Percentiles rank a stretch among this genome's conserved stretches.
phyloP scores from a whole-genome alignment of 2,797 vertebrate species.

The Siniperca scherzeri region DNA sequence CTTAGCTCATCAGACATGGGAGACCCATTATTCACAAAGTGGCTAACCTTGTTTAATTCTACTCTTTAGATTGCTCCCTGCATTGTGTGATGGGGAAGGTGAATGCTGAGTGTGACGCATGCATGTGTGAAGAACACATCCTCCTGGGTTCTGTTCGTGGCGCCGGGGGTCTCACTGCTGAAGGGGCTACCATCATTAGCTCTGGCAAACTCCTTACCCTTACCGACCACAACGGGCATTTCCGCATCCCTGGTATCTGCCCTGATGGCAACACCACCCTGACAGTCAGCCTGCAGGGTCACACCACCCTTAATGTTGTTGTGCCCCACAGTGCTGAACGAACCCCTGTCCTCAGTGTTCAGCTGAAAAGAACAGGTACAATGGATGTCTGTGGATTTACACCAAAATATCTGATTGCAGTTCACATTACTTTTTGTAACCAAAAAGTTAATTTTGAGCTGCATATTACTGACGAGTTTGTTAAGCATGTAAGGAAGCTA shows the following conservation, averaged over 20 bases:
- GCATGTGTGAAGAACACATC: conserved; percentile 92
- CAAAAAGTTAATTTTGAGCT: neutral
- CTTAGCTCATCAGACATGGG: neutral
- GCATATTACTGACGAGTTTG: neutral
- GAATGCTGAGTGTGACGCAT: conserved; percentile 92
- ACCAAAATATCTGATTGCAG: neutral
- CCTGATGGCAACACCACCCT: conserved; percentile 91
- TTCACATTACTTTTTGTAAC: neutral
- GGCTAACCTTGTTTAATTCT: neutral
- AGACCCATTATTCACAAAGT: neutral
- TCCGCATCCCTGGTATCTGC: conserved; percentile 92
- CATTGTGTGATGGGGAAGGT: conserved; percentile 90
- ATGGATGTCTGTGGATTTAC: neutral
- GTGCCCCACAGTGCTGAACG: conserved; percentile 84
- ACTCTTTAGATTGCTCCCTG: conserved; percentile 87
- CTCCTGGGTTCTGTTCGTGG: conserved; percentile 90
- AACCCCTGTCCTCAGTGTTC: conserved; percentile 88
- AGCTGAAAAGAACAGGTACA: conserved; percentile 92
- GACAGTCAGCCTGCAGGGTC: conserved; percentile 90
- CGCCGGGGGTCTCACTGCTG: conserved; percentile 85
- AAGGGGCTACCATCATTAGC: conserved; percentile 82
- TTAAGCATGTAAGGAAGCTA: neutral
- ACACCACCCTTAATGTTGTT: conserved; percentile 75
- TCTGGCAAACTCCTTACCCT: conserved; percentile 88
- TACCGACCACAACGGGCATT: conserved; percentile 91